These are phyloP conservation scores for Alca torda DNA, from an alignment of 2,797 vertebrate genomes.

Conservation along the genomic window DNA sequence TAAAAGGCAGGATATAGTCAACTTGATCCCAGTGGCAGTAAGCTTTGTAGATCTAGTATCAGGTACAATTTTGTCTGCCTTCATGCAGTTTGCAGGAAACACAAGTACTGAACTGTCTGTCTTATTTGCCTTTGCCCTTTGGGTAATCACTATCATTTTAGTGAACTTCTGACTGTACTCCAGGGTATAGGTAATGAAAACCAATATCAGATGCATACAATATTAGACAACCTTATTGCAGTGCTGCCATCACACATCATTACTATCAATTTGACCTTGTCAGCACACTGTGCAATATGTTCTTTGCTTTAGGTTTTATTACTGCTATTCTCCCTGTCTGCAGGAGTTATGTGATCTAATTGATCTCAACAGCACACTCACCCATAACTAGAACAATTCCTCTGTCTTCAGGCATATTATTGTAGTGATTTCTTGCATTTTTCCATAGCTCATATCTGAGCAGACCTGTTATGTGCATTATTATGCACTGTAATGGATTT, in stretches of 20 bases:
- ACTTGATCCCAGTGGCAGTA: background rate
- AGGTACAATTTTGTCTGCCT: background rate
- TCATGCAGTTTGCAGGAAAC: background rate
- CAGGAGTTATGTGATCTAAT: slow-evolving; percentile 25
- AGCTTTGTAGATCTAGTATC: background rate
- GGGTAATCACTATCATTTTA: slow-evolving; percentile 43
- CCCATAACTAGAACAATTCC: slow-evolving; percentile 1
- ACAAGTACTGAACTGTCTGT: background rate
- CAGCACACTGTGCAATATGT: slow-evolving; percentile 32
- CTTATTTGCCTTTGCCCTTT: slow-evolving; percentile 41
- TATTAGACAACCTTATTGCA: slow-evolving; percentile 54
- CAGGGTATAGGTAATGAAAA: slow-evolving; percentile 57
- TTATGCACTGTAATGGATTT: slow-evolving; percentile 20
- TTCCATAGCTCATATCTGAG: background rate
- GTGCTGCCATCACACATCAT: slow-evolving; percentile 41
- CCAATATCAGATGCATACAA: slow-evolving; percentile 58
- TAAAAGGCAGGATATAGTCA: background rate
- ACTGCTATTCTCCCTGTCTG: slow-evolving; percentile 21
- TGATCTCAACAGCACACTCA: slow-evolving; percentile 40
- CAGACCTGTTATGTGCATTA: background rate
- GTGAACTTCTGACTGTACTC: slow-evolving; percentile 35
- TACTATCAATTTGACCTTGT: slow-evolving; percentile 57
- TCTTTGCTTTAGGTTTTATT: slow-evolving; percentile 60
- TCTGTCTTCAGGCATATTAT: slow-evolving; percentile 34
- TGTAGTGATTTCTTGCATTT: slow-evolving; percentile 29